Evolutionary conservation across 2,888 invertebrate species (phyloP).

Genomic region (Saturnia japonica): DNA sequence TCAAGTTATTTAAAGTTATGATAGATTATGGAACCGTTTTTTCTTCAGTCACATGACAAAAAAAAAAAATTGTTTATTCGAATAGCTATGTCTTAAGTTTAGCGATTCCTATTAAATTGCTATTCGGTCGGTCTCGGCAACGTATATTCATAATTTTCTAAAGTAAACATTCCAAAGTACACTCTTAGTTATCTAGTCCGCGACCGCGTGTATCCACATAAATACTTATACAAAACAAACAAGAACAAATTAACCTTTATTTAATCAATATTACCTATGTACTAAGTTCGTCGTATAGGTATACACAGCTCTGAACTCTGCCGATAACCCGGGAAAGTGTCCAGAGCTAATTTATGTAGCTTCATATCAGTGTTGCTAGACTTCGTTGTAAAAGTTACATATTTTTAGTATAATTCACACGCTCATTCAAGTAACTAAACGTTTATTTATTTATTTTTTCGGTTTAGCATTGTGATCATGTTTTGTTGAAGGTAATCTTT

Average conservation of each 20-base stretch:
- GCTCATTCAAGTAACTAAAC: neutral
- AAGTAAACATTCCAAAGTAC: constrained; percentile 11
- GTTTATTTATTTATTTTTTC: too few relatives aligned
- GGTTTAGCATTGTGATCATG: too few relatives aligned
- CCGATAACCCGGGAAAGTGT: constrained; percentile 35
- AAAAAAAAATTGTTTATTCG: neutral
- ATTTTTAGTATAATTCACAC: neutral
- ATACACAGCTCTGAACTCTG: constrained; percentile 25
- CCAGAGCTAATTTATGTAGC: constrained; percentile 6
- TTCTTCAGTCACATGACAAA: too few relatives aligned
- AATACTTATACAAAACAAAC: constrained; percentile 30
- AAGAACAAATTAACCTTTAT: constrained; percentile 53
- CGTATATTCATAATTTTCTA: neutral
- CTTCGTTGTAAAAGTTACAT: neutral
- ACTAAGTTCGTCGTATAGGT: constrained; percentile 32
- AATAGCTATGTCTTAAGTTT: neutral
- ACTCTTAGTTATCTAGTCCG: constrained; percentile 3
- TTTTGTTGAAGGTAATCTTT: neutral
- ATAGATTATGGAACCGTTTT: too few relatives aligned
- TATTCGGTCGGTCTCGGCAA: neutral
- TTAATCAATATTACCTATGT: constrained; percentile 43
- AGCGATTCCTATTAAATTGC: neutral
- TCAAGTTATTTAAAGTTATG: too few relatives aligned
- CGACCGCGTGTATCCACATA: constrained; percentile 7
- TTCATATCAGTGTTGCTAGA: constrained; percentile 16